Evolutionary conservation across 1,140 invertebrate genomes (phyloP), one percentile per base, ranked within the genome.

Genomic region (Nomia melanderi): DNA sequence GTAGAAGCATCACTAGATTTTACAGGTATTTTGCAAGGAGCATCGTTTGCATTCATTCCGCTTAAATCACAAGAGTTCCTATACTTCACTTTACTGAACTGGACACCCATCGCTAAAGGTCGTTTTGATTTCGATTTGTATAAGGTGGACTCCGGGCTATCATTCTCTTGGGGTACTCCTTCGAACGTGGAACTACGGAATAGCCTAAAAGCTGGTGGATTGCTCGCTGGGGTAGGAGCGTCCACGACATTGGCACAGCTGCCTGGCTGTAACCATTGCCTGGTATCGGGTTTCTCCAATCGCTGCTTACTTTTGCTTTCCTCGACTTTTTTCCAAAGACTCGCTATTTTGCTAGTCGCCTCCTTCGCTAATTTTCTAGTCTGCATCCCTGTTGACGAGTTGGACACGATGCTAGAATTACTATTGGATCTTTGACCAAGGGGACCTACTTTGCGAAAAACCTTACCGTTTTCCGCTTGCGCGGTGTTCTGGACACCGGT

Each of bases 321-420:
- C 85, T 97, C 96, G 2, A 96, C 96, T 84, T 94, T 96, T 83
- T 97, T 98, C 97, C 97, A 98, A 17, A 98, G 92, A 86, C 94
- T 96, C 1, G 97, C 96, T 53, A 98, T 97, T 89, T 97, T 97
- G 89, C 97, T 98, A 2, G 96, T 95, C 1, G 96, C 95, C 78
- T 96, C 95, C 86, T 96, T 96, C 17, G 94, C 92, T 6, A 90
- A 85, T 31, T 91, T 91, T 31, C 92, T 92, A 44, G 92, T 88
- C 81, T 93, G 90, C 83, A 89, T 90, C 77, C 87, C 81, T 77
- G 75, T 82, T 25, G 90, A 93, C 17, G 93, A 88, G 44, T 92
- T 93, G 0, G 94, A 94, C 79, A 94, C 94, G 70, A 96, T 92
- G 87, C 94, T 94, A 33, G 95, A 93, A 85, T 95, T 94, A 77